phyloP scores from a whole-genome alignment of 2,113 vertebrate species.

The Gallinago media region DNA sequence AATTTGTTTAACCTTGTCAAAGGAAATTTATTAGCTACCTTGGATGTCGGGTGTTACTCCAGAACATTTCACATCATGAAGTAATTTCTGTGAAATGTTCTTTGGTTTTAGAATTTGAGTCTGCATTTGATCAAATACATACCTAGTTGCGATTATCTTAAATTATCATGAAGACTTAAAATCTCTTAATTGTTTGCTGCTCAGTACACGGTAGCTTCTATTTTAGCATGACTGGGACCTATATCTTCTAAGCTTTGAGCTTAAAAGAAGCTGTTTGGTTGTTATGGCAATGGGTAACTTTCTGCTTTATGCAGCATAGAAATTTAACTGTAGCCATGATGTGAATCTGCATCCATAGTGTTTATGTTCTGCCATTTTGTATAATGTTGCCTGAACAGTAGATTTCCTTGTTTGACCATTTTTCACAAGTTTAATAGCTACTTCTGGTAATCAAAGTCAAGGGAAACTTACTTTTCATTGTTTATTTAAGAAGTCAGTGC shows the following conservation, averaged over 20 bases:
- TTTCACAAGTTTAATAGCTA: background rate
- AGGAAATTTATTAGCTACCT: background rate
- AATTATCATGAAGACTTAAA: background rate
- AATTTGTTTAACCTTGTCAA: background rate
- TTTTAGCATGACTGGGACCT: background rate
- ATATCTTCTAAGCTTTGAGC: background rate
- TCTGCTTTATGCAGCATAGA: background rate
- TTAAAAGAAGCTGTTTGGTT: constrained; percentile 5
- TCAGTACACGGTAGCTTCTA: background rate
- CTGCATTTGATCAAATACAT: background rate
- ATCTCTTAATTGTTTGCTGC: background rate
- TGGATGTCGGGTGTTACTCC: background rate
- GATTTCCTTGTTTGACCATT: background rate
- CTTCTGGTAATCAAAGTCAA: background rate
- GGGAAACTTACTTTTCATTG: background rate
- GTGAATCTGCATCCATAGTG: background rate
- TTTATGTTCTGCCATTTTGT: background rate
- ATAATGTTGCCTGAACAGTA: background rate
- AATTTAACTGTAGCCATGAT: background rate
- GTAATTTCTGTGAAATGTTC: background rate
- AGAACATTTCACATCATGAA: accelerated
- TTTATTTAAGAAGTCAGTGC: background rate
- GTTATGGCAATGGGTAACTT: constrained; percentile 32
- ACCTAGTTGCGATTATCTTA: background rate
- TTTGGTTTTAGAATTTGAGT: background rate